Percentiles rank a stretch among this genome's conserved stretches.
These are phyloP conservation scores for Toxotes chatareus DNA, from an alignment of 2,113 vertebrate species.

Conservation along the genomic window DNA sequence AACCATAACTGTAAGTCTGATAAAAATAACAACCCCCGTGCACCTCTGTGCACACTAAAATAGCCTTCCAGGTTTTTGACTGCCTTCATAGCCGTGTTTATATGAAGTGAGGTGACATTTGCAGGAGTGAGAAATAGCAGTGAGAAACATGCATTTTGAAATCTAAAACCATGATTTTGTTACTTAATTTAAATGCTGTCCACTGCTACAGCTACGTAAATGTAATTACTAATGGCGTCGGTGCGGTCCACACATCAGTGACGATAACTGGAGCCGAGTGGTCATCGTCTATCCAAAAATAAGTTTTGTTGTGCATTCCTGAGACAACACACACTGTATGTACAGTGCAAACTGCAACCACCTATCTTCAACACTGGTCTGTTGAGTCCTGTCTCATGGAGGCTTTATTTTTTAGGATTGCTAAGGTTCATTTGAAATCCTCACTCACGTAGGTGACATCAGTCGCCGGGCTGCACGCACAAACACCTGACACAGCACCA, in stretches of 20 bases:
- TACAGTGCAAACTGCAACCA: too few relatives aligned
- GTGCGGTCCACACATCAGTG: too few relatives aligned
- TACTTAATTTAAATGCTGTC: background rate
- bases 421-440: background rate
- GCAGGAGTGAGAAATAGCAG: background rate
- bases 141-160: background rate
- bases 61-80: background rate
- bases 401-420: background rate
- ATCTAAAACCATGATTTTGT: background rate
- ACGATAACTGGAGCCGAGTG: too few relatives aligned
- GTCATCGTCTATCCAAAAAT: background rate
- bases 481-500: slow-evolving; percentile 11
- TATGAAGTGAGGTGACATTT: background rate
- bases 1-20: background rate
- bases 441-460: background rate
- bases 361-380: too few relatives aligned
- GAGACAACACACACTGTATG: too few relatives aligned
- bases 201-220: too few relatives aligned
- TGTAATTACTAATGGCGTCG: too few relatives aligned
- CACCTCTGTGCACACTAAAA: background rate
- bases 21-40: background rate
- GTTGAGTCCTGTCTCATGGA: too few relatives aligned
- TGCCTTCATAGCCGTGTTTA: background rate
- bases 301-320: too few relatives aligned
- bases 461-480: background rate